phyloP scores from a whole-genome alignment of 2,113 vertebrate genomes.

The Mola mola region DNA sequence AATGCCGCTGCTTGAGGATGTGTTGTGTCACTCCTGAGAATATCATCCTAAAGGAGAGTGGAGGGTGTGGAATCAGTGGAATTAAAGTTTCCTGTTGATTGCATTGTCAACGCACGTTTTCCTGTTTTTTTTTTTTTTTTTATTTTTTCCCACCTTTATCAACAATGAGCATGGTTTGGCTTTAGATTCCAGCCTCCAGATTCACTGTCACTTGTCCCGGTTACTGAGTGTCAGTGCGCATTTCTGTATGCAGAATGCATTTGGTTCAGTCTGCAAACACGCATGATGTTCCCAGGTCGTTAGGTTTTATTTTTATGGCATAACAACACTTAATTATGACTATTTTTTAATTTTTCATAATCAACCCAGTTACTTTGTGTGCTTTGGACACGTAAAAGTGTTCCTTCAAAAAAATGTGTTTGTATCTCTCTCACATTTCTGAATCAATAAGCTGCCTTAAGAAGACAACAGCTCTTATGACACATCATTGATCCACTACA shows the following conservation, averaged over 20 bases:
- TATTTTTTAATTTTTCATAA: no score
- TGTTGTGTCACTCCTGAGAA: constrained; percentile 17
- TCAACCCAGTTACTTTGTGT: no score
- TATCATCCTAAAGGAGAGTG: neutral
- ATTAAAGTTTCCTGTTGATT: constrained; percentile 26
- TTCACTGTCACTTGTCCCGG: constrained; percentile 31
- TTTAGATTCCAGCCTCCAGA: constrained; percentile 30
- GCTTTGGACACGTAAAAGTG: no score
- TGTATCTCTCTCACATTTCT: constrained; percentile 8
- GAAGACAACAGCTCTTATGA: constrained; percentile 15
- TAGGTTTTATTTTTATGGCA: neutral
- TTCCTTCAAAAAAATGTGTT: constrained; percentile 1
- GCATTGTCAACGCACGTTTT: constrained; percentile 42
- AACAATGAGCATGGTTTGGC: constrained; percentile 15
- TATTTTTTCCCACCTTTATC: constrained; percentile 41
- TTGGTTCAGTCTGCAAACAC: constrained; percentile 21
- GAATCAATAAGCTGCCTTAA: constrained; percentile 19
- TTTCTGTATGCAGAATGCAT: neutral
- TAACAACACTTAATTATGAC: no score
- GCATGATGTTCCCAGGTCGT: no score
- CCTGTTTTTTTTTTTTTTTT: constrained; percentile 40
- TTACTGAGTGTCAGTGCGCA: constrained; percentile 10
- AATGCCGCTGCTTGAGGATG: neutral
- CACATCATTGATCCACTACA: neutral
- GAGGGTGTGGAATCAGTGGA: constrained; percentile 16